Evolutionary conservation across 23 tunicate genomes (phyloP).

Genomic region (Corella eumyota): DNA sequence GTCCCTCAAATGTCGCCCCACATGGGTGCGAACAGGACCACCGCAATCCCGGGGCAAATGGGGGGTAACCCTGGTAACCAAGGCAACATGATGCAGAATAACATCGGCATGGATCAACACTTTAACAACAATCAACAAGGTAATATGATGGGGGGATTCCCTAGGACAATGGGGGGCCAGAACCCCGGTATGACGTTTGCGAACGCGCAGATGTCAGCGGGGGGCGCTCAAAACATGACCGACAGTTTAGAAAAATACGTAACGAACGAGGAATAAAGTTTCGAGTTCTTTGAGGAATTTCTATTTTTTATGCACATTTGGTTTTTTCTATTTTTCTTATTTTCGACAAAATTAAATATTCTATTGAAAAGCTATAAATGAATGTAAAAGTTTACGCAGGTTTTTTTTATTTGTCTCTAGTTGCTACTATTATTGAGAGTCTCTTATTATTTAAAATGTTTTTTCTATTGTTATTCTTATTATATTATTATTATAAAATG

Average conservation of each 20-base stretch:
- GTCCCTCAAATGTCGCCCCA: conserved; percentile 43
- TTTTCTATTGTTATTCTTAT: too few species aligned
- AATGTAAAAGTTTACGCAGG: too few species aligned
- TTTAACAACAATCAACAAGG: conserved; percentile 7
- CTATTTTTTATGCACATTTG: too few species aligned
- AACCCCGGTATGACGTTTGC: conserved; percentile 14
- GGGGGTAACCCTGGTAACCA: conserved; percentile 18
- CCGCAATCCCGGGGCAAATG: conserved; percentile 31
- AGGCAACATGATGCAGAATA: conserved; percentile 16
- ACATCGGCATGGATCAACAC: conserved; percentile 41
- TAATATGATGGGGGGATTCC: conserved; percentile 11
- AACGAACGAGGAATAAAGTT: conserved; percentile 30
- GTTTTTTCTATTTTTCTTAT: too few species aligned
- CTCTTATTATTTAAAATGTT: too few species aligned
- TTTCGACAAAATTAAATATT: too few species aligned
- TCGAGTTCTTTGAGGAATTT: too few species aligned
- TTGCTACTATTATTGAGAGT: too few species aligned
- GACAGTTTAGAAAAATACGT: conserved; percentile 46
- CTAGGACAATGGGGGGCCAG: conserved; percentile 35
- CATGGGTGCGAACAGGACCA: conserved; percentile 28
- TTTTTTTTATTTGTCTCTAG: too few species aligned
- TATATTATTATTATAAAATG: too few species aligned
- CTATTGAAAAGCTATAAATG: too few species aligned
- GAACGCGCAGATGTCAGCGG: conserved; percentile 13
- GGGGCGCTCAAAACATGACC: conserved; percentile 10